Percentiles rank a stretch among this genome's conserved stretches.
Evolutionary conservation across 30 jellyfish, hydroid and myxozoan species (phyloP).

Genomic region (Haliclystus octoradiatus): DNA sequence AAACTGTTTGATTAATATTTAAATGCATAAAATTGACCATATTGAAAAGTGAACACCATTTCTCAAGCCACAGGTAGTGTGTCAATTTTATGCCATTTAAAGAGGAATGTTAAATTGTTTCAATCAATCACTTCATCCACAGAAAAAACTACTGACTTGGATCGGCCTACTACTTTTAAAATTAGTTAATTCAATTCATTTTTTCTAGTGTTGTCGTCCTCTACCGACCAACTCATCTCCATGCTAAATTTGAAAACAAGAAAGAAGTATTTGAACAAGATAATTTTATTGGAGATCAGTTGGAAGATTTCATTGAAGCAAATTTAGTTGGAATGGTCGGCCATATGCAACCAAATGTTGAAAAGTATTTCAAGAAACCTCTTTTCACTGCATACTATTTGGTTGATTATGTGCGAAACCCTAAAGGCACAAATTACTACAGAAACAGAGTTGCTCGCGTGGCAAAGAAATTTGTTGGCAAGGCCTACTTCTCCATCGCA

Average conservation of each 20-base stretch:
- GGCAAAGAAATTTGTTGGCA: slow-evolving; percentile 63
- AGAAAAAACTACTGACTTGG: too few species aligned
- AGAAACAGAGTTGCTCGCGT: slow-evolving; percentile 98
- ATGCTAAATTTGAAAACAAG: slow-evolving; percentile 81
- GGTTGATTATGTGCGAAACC: slow-evolving; percentile 74
- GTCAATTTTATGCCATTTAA: too few species aligned
- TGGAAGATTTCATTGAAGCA: slow-evolving; percentile 47
- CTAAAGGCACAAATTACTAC: slow-evolving; percentile 77
- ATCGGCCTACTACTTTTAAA: too few species aligned
- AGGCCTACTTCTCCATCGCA: slow-evolving; percentile 62
- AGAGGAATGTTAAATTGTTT: too few species aligned
- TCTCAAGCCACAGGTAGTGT: too few species aligned
- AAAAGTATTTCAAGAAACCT: slow-evolving; percentile 47
- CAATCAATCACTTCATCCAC: too few species aligned
- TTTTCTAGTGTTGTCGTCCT: slow-evolving; percentile 43
- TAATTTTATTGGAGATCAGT: slow-evolving; percentile 38
- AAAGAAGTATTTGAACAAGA: slow-evolving; percentile 17
- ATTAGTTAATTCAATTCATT: too few species aligned
- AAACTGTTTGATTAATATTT: too few species aligned
- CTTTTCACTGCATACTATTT: slow-evolving; percentile 51
- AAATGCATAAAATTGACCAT: too few species aligned
- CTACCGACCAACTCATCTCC: slow-evolving; percentile 81
- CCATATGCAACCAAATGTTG: slow-evolving; percentile 53
- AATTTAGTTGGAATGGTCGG: slow-evolving; percentile 88
- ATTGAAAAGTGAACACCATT: too few species aligned